A percentile compares a stretch with the other conserved stretches of the same genome.
These are phyloP conservation scores for Caenorhabditis sp. DNA, from an alignment of 2,888 invertebrate species.

Conservation along the genomic window DNA sequence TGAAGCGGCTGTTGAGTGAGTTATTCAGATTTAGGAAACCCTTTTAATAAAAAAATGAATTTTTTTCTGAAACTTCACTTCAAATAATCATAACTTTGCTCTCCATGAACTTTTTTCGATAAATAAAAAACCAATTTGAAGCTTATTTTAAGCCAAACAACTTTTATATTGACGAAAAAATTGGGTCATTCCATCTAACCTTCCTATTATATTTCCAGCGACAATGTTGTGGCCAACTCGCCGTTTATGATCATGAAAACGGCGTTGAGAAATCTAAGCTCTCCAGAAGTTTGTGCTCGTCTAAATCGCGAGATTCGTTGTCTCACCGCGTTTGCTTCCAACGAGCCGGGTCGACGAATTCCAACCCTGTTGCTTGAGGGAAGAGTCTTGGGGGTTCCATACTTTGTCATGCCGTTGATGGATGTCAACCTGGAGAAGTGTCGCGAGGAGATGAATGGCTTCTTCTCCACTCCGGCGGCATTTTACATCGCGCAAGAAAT, in stretches of 20 bases:
- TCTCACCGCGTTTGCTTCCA: constrained; percentile 8
- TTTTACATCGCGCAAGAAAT: constrained; percentile 32
- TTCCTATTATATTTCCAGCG: constrained; percentile 10
- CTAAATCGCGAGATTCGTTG: constrained; percentile 23
- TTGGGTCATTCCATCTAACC: too few relatives aligned
- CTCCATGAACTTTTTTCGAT: too few relatives aligned
- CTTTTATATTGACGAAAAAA: too few relatives aligned
- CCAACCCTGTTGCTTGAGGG: constrained; percentile 19
- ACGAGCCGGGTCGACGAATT: constrained; percentile 20
- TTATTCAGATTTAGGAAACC: too few relatives aligned
- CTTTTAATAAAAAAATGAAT: too few relatives aligned
- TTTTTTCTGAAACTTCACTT: too few relatives aligned
- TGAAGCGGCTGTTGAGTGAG: constrained; percentile 31
- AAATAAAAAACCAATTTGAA: too few relatives aligned
- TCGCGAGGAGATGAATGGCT: constrained; percentile 36
- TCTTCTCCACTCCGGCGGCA: constrained; percentile 12
- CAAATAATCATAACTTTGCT: too few relatives aligned
- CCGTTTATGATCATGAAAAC: constrained; percentile 32
- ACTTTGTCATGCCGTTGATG: constrained; percentile 24
- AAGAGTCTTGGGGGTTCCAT: constrained; percentile 29
- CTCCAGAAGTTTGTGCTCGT: constrained; percentile 15
- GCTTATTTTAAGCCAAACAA: too few relatives aligned
- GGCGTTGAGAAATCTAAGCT: constrained; percentile 18
- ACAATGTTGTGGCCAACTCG: constrained; percentile 24
- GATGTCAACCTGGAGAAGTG: constrained; percentile 33